Base-by-base conservation (phyloP, 2,888 invertebrate genomes). In the Eupithecia inturbata region DNA sequence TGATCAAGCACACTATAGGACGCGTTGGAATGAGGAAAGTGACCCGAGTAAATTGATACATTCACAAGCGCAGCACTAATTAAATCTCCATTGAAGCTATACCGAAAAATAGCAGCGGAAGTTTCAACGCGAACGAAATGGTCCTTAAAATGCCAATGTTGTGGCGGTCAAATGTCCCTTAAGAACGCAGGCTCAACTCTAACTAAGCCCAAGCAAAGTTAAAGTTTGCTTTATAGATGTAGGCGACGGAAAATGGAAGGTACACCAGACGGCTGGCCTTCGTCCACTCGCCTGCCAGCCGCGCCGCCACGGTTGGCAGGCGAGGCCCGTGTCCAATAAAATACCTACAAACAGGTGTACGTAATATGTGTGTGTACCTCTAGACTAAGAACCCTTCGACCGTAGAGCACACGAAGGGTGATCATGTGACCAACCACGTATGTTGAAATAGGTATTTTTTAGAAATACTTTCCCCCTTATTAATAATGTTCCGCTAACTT, bases 241-340 rank as follows among this genome's bases (percentile, higher is more conserved):
- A n/a, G n/a, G n/a, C 68, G 72, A 69, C 76, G 69, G 75, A 70
- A 71, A 69, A 77, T 68, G 72, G 70, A 60, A 73, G 64, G 71
- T 68, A 72, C 49, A 53, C 49, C 53, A 71, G 71, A 41, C 28
- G 3, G 77, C 57, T 74, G 76, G 71, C 79, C 79, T 77, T 77
- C 79, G 62, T 33, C 67, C 72, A 14, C 70, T 60, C 64, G 62
- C 69, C 72, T 5, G 68, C 78, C 78, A n/a, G 76, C 75, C 77
- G 79, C 74, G 69, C 66, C 73, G 33, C 64, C 79, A 78, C 76
- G 79, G 79, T 75, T 78, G 72, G 53, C 73, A 19, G 26, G 49
- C 77, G 45, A 70, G 62, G 60, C 60, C 33, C 39, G 53, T 16
- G n/a, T 53, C 10, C 53, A 53, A 26, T 26, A 62, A 12, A 28